A percentile compares a stretch with the other conserved stretches of the same genome.
Evolutionary conservation across 1,140 invertebrate genomes (phyloP).

Genomic region (Luehdorfia chinensis): DNA sequence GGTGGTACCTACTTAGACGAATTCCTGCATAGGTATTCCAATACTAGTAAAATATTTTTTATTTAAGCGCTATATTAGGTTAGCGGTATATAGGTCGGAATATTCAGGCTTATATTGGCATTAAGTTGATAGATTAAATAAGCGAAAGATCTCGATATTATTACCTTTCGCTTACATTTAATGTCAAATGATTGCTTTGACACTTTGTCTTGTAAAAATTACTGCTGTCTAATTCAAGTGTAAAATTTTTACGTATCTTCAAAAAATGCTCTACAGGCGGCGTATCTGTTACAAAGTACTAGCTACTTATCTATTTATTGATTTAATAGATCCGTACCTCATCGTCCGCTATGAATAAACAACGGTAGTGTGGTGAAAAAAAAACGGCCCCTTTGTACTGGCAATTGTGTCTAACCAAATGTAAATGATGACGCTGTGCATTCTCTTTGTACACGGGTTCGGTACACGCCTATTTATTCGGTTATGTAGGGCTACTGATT

Average conservation of each 20-base stretch:
- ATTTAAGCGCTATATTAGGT: too few species aligned
- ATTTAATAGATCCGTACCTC: conserved; percentile 42
- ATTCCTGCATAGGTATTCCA: too few species aligned
- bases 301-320: conserved; percentile 64
- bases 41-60: too few species aligned
- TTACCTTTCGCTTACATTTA: too few species aligned
- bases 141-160: too few species aligned
- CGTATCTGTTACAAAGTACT: conserved; percentile 60
- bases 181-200: too few species aligned
- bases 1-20: too few species aligned
- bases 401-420: conserved; percentile 33
- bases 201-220: too few species aligned
- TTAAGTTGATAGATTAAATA: too few species aligned
- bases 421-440: conserved; percentile 48
- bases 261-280: conserved; percentile 25
- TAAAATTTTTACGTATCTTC: conserved; percentile 21
- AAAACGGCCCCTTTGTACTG: conserved; percentile 36
- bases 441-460: conserved; percentile 28
- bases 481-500: conserved; percentile 5
- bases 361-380: conserved; percentile 43
- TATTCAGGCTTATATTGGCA: too few species aligned
- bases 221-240: too few species aligned
- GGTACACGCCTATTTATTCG: conserved; percentile 34
- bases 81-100: too few species aligned
- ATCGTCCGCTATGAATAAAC: conserved; percentile 40